Evolutionary conservation across 1,140 invertebrate genomes (phyloP), one percentile per base, ranked within the genome.

Genomic region (Zaprionus taronus): DNA sequence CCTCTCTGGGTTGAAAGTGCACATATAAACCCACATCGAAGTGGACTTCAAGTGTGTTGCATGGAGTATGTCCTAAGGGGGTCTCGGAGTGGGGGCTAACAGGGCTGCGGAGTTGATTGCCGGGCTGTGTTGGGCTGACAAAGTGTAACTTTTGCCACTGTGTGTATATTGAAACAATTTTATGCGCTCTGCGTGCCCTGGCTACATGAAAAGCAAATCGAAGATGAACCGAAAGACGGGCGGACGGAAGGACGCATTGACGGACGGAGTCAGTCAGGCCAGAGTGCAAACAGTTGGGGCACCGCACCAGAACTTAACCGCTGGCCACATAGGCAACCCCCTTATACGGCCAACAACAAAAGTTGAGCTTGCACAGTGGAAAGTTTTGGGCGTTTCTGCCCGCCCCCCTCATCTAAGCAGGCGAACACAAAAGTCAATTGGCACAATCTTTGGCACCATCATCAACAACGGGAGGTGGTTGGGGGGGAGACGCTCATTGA

Each of bases 141-240:
- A 72, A 44, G 68, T 76, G 73, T 67, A 72, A 73, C 63, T 77
- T 77, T 72, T 77, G 49, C 68, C 65, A 70, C 75, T 67, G 68
- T 76, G 34, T 55, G 58, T 58, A 78, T 58, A 80, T 73, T 80
- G 85, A 80, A 87, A 72, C 78, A 71, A 73, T 87, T 87, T 87
- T 87, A 87, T 87, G 85, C 81, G 84, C 85, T 76, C 78, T 89
- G 84, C 84, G 84, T 87, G 84, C 75, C 66, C 69, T 69, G 84
- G 79, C 79, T 81, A 79, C 84, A 89, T 66, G 84, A 89, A 90
- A 66, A 78, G 71, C 79, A 79, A 90, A 90, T 89, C 84, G 81
- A 89, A 89, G 85, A 89, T 89, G 75, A 77, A 79, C 78, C 72
- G 70, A 65, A 66, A 49, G 62, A 78, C 64, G 60, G 68, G 55